Conservation (phyloP, 2,797 vertebrate species). For the Microcaecilia unicolor region DNA sequence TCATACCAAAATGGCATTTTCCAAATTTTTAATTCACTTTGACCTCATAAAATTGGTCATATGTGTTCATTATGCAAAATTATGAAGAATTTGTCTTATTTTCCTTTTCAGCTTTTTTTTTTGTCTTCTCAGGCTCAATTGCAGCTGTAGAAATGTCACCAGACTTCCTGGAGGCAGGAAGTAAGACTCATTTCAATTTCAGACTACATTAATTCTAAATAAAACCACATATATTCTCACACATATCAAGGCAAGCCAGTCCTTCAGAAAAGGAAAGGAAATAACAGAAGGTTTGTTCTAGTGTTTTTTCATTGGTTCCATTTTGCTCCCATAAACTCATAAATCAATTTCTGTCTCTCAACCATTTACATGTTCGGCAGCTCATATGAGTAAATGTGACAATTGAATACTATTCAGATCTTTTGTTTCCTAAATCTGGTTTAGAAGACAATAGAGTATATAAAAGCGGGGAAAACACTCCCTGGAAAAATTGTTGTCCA, state of each 20-base stretch:
- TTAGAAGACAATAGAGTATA: constrained; percentile 5
- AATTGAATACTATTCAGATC: constrained; percentile 15
- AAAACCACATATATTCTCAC: constrained; percentile 43
- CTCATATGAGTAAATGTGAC: constrained; percentile 33
- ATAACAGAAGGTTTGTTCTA: constrained; percentile 46
- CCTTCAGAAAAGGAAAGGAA: constrained; percentile 39
- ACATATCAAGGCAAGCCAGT: constrained; percentile 41
- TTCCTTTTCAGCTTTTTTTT: background rate
- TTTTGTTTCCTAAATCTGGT: constrained; percentile 13
- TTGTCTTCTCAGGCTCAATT: background rate
- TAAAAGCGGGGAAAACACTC: background rate
- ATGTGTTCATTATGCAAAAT: constrained; percentile 18
- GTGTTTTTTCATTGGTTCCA: constrained; percentile 31
- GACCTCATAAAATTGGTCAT: constrained; percentile 3
- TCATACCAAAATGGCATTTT: constrained; percentile 1
- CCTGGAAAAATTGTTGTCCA: background rate
- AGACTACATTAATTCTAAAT: constrained; percentile 52
- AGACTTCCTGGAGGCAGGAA: constrained; percentile 32
- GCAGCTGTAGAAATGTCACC: constrained; percentile 29
- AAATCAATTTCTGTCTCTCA: constrained; percentile 45
- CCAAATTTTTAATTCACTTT: constrained; percentile 12
- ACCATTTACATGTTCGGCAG: constrained; percentile 35
- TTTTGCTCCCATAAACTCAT: constrained; percentile 35
- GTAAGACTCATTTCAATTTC: constrained; percentile 45
- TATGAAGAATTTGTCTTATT: constrained; percentile 7